Evolutionary conservation across 30 jellyfish, hydroid and myxozoan genomes (phyloP).

Genomic region (Pelagia noctiluca): DNA sequence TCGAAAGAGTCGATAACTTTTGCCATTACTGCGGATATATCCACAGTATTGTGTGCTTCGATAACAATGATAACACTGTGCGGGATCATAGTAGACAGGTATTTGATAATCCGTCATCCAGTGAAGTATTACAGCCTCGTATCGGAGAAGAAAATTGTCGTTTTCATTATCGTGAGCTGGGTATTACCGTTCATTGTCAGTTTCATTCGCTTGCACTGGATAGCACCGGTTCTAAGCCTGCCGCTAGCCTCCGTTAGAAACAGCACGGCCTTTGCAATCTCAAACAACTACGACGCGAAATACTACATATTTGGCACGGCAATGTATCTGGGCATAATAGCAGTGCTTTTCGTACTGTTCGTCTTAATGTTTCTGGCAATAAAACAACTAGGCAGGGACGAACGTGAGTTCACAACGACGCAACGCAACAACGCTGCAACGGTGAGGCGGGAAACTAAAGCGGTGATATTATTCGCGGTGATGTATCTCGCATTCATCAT

Average conservation of each 20-base stretch:
- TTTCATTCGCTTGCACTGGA: slow-evolving; percentile 65
- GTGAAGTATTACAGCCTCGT: slow-evolving; percentile 61
- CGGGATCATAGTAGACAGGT: slow-evolving; percentile 62
- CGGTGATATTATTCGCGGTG: slow-evolving; percentile 59
- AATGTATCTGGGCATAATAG: slow-evolving; percentile 39
- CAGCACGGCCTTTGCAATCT: background rate
- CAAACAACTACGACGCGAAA: slow-evolving; percentile 17
- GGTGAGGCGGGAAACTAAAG: slow-evolving; percentile 62
- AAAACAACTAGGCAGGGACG: slow-evolving; percentile 60
- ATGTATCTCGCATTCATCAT: slow-evolving; percentile 62
- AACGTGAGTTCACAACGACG: slow-evolving; percentile 61
- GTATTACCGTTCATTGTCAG: slow-evolving; percentile 39
- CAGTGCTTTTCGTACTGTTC: slow-evolving; percentile 42
- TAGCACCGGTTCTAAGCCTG: slow-evolving; percentile 30
- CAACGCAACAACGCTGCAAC: slow-evolving; percentile 33
- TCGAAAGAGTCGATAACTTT: background rate
- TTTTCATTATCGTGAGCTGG: slow-evolving; percentile 57
- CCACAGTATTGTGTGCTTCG: slow-evolving; percentile 54
- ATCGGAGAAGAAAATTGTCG: slow-evolving; percentile 47
- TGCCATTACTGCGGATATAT: slow-evolving; percentile 51
- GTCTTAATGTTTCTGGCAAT: slow-evolving; percentile 66
- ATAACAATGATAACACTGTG: slow-evolving; percentile 61
- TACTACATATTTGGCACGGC: slow-evolving; percentile 36
- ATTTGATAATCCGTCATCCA: slow-evolving; percentile 52
- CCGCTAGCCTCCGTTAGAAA: background rate